Conservation (phyloP, 2,113 vertebrate genomes). For the Menura novaehollandiae region DNA sequence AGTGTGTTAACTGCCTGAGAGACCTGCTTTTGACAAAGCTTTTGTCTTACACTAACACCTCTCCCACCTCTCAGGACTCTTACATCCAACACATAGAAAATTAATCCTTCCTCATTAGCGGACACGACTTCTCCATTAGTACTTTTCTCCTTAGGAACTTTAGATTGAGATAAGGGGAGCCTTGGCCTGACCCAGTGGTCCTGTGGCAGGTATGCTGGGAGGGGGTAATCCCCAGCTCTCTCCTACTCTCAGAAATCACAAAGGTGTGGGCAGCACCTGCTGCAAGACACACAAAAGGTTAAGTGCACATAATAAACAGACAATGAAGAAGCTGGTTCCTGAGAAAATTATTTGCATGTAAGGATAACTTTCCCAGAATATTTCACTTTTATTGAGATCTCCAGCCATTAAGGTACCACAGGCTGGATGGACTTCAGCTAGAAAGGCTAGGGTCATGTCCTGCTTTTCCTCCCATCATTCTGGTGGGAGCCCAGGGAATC, state of each 20-base stretch:
- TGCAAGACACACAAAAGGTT: background rate
- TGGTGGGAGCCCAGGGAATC: background rate
- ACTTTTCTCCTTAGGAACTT: background rate
- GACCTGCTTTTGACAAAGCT: background rate
- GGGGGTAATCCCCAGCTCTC: background rate
- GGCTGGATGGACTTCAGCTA: background rate
- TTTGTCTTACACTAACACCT: background rate
- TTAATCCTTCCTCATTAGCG: background rate
- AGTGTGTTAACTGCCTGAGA: rapidly evolving
- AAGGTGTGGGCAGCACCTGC: background rate
- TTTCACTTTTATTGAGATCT: background rate
- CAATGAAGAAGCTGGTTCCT: background rate
- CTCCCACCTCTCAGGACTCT: background rate
- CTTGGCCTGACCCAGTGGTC: background rate
- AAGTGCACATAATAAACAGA: background rate
- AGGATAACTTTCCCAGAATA: background rate
- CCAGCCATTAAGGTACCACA: background rate
- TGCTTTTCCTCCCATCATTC: background rate
- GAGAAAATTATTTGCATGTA: background rate
- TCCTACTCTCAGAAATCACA: background rate
- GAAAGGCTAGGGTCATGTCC: background rate
- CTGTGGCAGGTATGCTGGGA: background rate
- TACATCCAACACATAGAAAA: background rate
- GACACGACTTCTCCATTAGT: background rate
- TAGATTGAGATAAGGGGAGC: background rate